A percentile compares a stretch with the other conserved stretches of the same genome.
Evolutionary conservation across 1,140 invertebrate species (phyloP).

Genomic region (Drosophila melanogaster): Release_6_plus_ISO1_MT NC_004354.4:19526001-19526500

Average conservation of each 20-base stretch:
- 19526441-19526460: slow-evolving; percentile 27
- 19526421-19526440: not conserved
- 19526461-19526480: slow-evolving; percentile 48
- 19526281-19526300: not conserved
- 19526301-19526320: not conserved
- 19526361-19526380: slow-evolving; percentile 6
- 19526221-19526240: too few relatives aligned
- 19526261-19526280: too few relatives aligned
- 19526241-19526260: too few relatives aligned
- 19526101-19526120: not conserved
- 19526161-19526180: not conserved
- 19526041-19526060: not conserved
- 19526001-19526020: not conserved
- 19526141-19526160: not conserved
- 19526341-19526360: slow-evolving; percentile 1
- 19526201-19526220: too few relatives aligned
- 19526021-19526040: not conserved
- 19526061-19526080: not conserved
- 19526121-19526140: slow-evolving; percentile 14
- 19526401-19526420: not conserved
- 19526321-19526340: slow-evolving; percentile 3
- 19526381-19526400: slow-evolving; percentile 17
- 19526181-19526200: too few relatives aligned
- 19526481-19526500: slow-evolving; percentile 76
- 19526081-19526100: not conserved